Percentiles rank a stretch among this genome's conserved stretches.
phyloP scores from a whole-genome alignment of 2,888 invertebrate genomes.

The Ethmia dodecea region DNA sequence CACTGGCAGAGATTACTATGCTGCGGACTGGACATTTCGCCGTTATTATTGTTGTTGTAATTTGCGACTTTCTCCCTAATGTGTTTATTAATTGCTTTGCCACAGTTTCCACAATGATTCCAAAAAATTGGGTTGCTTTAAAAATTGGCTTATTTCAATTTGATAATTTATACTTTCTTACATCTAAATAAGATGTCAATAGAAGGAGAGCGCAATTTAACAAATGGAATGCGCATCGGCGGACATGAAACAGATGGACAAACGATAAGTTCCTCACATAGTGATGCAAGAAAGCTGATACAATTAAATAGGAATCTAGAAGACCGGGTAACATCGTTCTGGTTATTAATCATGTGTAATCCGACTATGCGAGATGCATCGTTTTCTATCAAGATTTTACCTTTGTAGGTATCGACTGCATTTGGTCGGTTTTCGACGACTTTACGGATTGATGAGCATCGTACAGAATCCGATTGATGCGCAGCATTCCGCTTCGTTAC shows the following conservation, averaged over 20 bases:
- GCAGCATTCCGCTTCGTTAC: constrained; percentile 30
- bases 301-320: constrained; percentile 59
- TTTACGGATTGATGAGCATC: constrained; percentile 26
- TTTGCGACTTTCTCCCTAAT: no score
- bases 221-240: no score
- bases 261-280: constrained; percentile 11
- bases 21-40: no score
- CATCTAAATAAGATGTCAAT: no score
- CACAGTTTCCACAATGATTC: no score
- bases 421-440: constrained; percentile 21
- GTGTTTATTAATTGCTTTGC: no score
- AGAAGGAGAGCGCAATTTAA: no score
- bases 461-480: constrained; percentile 24
- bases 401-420: constrained; percentile 15
- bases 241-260: constrained; percentile 9
- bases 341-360: constrained; percentile 50
- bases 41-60: no score
- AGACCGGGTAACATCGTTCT: constrained; percentile 52
- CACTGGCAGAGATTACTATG: not conserved
- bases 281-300: constrained; percentile 51
- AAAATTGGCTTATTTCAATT: no score
- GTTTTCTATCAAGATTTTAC: constrained; percentile 11
- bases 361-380: constrained; percentile 31
- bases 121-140: no score
- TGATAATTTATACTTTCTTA: no score